Evolutionary conservation across 2,797 vertebrate species (phyloP).

Genomic region (Florisuga fusca): DNA sequence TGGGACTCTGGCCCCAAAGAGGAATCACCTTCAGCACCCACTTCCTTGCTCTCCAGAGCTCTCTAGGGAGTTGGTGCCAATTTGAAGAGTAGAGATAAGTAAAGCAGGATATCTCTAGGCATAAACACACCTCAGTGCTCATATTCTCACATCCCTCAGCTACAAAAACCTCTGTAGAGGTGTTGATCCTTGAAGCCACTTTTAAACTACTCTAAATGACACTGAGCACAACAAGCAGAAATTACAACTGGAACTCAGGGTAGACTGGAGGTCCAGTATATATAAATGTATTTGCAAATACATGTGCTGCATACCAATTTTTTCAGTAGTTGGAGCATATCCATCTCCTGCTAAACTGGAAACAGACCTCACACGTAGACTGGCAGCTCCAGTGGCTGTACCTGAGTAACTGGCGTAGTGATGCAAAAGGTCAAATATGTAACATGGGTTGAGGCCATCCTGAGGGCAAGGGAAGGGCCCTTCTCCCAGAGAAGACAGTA

Average conservation of each 20-base stretch:
- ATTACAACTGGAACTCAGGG: background rate
- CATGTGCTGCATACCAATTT: background rate
- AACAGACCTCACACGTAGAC: conserved; percentile 13
- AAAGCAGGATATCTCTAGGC: background rate
- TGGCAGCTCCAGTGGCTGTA: background rate
- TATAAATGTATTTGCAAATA: background rate
- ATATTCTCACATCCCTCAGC: background rate
- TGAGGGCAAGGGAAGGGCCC: background rate
- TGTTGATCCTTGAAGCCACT: background rate
- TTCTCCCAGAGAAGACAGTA: background rate
- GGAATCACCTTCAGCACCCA: background rate
- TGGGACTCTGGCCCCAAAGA: background rate
- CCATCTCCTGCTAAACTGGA: background rate
- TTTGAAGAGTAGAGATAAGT: background rate
- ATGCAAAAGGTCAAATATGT: background rate
- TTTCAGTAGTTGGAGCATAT: background rate
- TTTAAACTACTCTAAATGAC: background rate
- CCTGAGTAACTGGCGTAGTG: background rate
- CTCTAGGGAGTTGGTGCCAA: background rate
- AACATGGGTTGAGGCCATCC: background rate
- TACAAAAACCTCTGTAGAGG: background rate
- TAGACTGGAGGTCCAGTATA: background rate
- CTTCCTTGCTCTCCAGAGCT: background rate
- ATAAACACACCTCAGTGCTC: background rate
- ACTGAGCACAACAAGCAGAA: rapidly evolving